A percentile compares a stretch with the other conserved stretches of the same genome.
These are phyloP conservation scores for Amaurobius ferox DNA, from an alignment of 2,888 invertebrate genomes.

Conservation along the genomic window DNA sequence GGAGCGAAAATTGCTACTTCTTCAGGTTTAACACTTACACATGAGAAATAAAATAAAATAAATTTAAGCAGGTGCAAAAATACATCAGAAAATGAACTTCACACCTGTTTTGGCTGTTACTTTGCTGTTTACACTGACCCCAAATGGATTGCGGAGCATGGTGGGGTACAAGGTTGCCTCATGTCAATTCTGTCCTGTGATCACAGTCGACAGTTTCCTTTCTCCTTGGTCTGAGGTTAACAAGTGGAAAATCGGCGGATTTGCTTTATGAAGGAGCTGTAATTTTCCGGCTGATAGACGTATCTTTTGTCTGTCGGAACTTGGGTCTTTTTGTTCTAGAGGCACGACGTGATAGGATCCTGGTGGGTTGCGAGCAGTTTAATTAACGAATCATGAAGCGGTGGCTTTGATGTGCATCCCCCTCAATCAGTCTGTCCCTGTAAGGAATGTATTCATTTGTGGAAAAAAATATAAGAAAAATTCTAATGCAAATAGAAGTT, in stretches of 20 bases:
- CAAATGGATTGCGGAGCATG: not conserved
- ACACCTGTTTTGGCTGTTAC: constrained; percentile 59
- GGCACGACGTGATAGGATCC: not conserved
- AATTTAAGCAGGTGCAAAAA: constrained; percentile 44
- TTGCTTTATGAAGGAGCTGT: not conserved
- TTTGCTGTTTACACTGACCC: constrained; percentile 4
- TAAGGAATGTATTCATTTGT: no score
- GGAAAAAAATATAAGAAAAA: no score
- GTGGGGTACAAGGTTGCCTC: constrained; percentile 28
- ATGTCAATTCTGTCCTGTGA: not conserved
- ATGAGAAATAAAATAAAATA: not conserved
- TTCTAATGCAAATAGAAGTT: no score
- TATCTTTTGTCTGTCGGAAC: not conserved
- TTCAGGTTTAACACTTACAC: constrained; percentile 7
- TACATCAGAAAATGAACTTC: constrained; percentile 32
- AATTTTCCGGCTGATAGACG: not conserved
- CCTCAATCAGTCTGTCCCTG: not conserved
- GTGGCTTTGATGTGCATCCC: not conserved
- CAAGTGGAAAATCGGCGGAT: constrained; percentile 26
- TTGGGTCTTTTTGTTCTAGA: not conserved
- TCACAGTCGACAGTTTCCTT: constrained; percentile 7
- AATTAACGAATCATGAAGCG: not conserved
- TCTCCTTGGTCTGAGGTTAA: constrained; percentile 6
- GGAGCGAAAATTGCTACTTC: constrained; percentile 23
- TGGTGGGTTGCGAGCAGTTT: not conserved